Base-by-base conservation (phyloP, 2,113 vertebrate genomes). In the Pelecanoides urinatrix region DNA sequence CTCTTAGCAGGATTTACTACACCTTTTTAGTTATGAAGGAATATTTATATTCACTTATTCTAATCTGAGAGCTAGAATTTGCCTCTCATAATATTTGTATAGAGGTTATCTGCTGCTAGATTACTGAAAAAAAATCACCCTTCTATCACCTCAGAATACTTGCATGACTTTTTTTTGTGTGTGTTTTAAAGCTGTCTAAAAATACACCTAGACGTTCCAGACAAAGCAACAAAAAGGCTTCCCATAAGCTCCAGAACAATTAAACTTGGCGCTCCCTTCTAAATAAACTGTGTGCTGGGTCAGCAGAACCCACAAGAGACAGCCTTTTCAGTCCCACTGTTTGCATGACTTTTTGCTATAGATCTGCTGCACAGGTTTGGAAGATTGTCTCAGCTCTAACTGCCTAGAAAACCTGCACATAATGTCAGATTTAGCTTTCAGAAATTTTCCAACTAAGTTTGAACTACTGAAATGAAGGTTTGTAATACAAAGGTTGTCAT, bases 211-310 rank as follows among this genome's bases (percentile, higher is more conserved):
- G 45, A 71, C 11, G 7, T 45, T 84, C 55, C 26, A 63, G 77
- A 74, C 23, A 44, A 91, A 82, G 77, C 47, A 84, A 53, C 7
- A 52, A 42, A 94, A 84, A 92, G 36, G n/a, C 19, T 89, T 94
- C 72, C 68, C 61, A 36, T 58, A 91, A 81, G 80, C 61, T 97
- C 71, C 84, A 76, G 80, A 67, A 87, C 84, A 87, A 94, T 94
- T 95, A 91, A 87, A 92, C 83, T 82, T 11, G 0, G 27, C 11
- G 8, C 29, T 89, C 45, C 30, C 45, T 94, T 47, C 77, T 92
- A 84, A 95, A 93, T 92, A 92, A 94, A 72, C 83, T 42, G 42
- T 89, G 70, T 50, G 22, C 66, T 87, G 62, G 80, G 53, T 49
- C 77, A 89, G 66, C 25, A 27, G 20, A 81, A 30, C 29, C 76